A percentile compares a stretch with the other conserved stretches of the same genome.
phyloP scores from a whole-genome alignment of 2,888 invertebrate genomes.

The Parnassius mnemosyne region DNA sequence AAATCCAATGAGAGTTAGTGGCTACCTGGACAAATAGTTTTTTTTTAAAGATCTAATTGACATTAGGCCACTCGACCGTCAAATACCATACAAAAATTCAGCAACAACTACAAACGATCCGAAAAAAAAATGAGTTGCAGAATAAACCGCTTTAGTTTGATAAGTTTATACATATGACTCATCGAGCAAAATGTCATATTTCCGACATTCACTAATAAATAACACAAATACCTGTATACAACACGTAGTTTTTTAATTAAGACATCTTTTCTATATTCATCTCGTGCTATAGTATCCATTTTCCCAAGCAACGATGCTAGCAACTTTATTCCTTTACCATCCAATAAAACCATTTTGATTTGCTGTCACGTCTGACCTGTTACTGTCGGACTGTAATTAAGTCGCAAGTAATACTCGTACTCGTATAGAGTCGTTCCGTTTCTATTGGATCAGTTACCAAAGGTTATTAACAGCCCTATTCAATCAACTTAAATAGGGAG shows the following conservation, averaged over 20 bases:
- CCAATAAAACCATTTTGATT: constrained; percentile 21
- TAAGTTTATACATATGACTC: not conserved
- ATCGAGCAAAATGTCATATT: too few species aligned
- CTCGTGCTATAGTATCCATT: not conserved
- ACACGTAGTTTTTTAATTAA: not conserved
- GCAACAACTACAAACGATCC: too few species aligned
- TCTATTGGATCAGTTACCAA: not conserved
- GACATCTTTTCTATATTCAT: not conserved
- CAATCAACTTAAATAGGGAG: not conserved
- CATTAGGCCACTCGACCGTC: too few species aligned
- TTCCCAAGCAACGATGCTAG: not conserved
- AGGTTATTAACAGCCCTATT: not conserved
- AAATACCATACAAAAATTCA: too few species aligned
- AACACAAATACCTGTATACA: too few species aligned
- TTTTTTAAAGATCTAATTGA: too few species aligned
- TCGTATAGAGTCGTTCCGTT: not conserved
- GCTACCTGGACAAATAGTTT: too few species aligned
- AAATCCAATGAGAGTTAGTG: too few species aligned
- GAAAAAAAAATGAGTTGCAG: too few species aligned
- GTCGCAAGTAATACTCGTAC: constrained; percentile 6
- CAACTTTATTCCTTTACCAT: constrained; percentile 2
- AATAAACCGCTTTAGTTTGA: not conserved
- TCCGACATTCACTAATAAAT: not conserved
- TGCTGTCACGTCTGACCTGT: constrained; percentile 21
- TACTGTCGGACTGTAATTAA: constrained; percentile 21